Evolutionary conservation across 1,140 invertebrate genomes (phyloP).

Genomic region (Eubasilissa regina): DNA sequence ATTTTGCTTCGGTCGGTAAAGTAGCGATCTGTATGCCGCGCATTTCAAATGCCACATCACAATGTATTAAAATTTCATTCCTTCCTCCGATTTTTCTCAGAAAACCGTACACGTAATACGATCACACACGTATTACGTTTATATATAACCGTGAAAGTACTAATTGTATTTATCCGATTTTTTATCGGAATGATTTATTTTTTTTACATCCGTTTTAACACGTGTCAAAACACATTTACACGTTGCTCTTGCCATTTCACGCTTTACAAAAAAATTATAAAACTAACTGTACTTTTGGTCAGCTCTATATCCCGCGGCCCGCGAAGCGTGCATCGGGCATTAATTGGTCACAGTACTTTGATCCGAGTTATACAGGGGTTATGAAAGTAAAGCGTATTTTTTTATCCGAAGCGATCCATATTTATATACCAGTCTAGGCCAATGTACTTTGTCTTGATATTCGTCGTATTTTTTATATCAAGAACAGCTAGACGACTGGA

Average conservation of each 20-base stretch:
- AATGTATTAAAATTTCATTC: too few species aligned
- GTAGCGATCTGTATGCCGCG: too few species aligned
- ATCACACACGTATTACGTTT: too few species aligned
- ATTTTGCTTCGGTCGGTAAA: too few species aligned
- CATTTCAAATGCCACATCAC: too few species aligned
- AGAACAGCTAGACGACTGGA: too few species aligned
- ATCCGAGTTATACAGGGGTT: slow-evolving; percentile 54
- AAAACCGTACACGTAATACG: too few species aligned
- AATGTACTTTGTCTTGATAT: neutral
- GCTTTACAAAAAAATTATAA: slow-evolving; percentile 21
- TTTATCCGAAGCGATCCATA: neutral
- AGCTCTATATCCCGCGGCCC: slow-evolving; percentile 73
- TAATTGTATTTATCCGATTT: too few species aligned
- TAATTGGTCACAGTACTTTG: slow-evolving; percentile 60
- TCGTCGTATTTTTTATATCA: neutral
- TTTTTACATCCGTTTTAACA: neutral
- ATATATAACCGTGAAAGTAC: too few species aligned
- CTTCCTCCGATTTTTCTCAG: too few species aligned
- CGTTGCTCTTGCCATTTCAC: slow-evolving; percentile 10
- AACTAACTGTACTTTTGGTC: slow-evolving; percentile 44
- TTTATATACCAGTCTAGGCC: neutral
- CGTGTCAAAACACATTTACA: slow-evolving; percentile 9
- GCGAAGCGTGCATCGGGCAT: slow-evolving; percentile 47
- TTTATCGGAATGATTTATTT: too few species aligned
- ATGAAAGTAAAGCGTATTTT: slow-evolving; percentile 16